A percentile compares a stretch with the other conserved stretches of the same genome.
These are phyloP conservation scores for Graphium colonna DNA, from an alignment of 2,888 invertebrate species.

Conservation along the genomic window DNA sequence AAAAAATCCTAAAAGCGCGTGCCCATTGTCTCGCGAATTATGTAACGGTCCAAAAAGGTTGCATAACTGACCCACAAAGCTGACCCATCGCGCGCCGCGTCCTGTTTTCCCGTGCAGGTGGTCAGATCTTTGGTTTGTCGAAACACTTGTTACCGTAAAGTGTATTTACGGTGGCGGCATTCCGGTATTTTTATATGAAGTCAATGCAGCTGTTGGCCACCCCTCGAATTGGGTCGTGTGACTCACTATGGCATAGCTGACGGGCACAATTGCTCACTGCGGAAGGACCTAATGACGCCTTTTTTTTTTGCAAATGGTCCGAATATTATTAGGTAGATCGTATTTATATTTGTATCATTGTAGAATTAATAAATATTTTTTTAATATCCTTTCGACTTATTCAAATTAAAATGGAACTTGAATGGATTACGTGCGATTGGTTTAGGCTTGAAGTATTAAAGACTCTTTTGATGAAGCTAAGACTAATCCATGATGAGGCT, in stretches of 20 bases:
- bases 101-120: not conserved
- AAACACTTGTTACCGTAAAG: slow-evolving; percentile 1
- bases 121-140: not conserved
- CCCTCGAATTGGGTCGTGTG: slow-evolving; percentile 15
- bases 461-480: too few relatives aligned
- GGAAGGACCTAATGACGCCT: too few relatives aligned
- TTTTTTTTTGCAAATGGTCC: too few relatives aligned
- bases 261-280: too few relatives aligned
- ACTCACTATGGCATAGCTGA: too few relatives aligned
- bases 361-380: not conserved
- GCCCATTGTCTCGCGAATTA: slow-evolving; percentile 2
- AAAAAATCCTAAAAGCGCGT: not conserved
- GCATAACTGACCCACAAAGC: not conserved
- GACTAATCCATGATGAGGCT: too few relatives aligned
- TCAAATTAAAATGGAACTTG: too few relatives aligned
- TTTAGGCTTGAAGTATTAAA: too few relatives aligned
- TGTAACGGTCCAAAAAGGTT: not conserved
- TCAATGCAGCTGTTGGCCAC: slow-evolving; percentile 5
- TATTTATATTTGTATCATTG: too few relatives aligned
- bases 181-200: slow-evolving; percentile 8
- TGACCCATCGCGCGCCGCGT: slow-evolving; percentile 2
- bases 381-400: slow-evolving; percentile 1
- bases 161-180: not conserved
- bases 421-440: too few relatives aligned
- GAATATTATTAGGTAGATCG: not conserved